A percentile compares a stretch with the other conserved stretches of the same genome.
Conservation (phyloP, 2,888 invertebrate genomes). For the Nomada flava region DNA sequence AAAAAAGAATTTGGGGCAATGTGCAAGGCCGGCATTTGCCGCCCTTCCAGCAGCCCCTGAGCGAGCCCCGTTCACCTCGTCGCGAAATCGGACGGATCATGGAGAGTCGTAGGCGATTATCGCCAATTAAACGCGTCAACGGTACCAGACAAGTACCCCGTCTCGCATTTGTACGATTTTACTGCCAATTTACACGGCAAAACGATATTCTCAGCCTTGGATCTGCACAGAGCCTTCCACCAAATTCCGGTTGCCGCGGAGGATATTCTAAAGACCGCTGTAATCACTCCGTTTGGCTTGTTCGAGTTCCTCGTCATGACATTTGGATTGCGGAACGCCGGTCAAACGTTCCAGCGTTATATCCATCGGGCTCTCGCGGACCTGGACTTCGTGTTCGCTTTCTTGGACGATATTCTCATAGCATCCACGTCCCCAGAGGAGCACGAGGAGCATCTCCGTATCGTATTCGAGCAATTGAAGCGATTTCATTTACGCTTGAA, state of each 20-base stretch:
- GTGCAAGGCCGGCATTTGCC: not conserved
- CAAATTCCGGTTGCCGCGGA: not conserved
- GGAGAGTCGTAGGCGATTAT: not conserved
- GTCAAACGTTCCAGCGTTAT: not conserved
- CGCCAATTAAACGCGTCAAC: not conserved
- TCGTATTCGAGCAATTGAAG: not conserved
- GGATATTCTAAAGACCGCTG: not conserved
- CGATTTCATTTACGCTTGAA: not conserved
- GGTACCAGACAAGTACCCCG: not conserved
- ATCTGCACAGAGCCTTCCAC: not conserved
- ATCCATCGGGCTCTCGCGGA: not conserved
- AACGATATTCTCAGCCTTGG: not conserved
- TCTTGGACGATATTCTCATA: constrained; percentile 12
- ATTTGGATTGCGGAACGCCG: not conserved
- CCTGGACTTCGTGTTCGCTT: not conserved
- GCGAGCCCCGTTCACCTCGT: constrained; percentile 1
- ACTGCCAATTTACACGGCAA: not conserved
- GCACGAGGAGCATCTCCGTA: not conserved
- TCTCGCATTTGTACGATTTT: not conserved
- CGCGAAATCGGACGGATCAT: not conserved
- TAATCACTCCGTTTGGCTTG: not conserved
- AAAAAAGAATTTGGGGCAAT: not conserved
- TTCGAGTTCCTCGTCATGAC: not conserved
- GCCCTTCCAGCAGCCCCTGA: constrained; percentile 15
- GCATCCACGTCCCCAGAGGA: not conserved